Evolutionary conservation across 1,140 invertebrate genomes (phyloP), one percentile per base, ranked within the genome.

Genomic region (Bombus huntii): DNA sequence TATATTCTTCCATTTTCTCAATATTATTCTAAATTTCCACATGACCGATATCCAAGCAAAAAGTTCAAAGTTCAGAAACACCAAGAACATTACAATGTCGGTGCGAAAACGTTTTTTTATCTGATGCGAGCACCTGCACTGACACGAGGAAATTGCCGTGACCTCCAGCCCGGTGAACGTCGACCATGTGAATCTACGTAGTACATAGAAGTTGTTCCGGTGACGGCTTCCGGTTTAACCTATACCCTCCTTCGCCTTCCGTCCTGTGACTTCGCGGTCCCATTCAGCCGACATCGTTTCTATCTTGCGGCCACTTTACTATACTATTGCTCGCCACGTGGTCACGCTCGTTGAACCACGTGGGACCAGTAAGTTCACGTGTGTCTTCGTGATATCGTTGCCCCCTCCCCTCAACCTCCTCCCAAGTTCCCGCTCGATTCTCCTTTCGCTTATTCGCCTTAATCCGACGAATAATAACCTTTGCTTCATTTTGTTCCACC

Each of bases 301-400:
- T 93, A 92, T 92, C 92, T 91, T 79, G 75, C 89, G 70, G 78
- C 80, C 86, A 90, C 91, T 91, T 90, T 91, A 91, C 92, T 93
- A 92, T 86, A 86, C 85, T 77, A 86, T 86, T 83, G 88, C 92
- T 86, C 89, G 90, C 90, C 90, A 93, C 91, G 92, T 92, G 93
- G 94, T 94, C 94, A 95, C 94, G 94, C 91, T 94, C 84, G 74
- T 85, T 95, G 93, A 93, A 74, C 93, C 94, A 95, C 94, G 94
- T 95, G 94, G 89, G 94, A 95, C 85, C 92, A 89, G 87, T 89
- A 83, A 90, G 90, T 93, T 93, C 90, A 89, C 86, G 87, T 81
- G 89, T 88, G 80, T 77, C 76, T 77, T 53, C n/a, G 59, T 39
- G 72, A 73, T 73, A 71, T 77, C 80, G 15, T 3, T 53, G 72